Evolutionary conservation across 2,113 vertebrate species (phyloP), one percentile per base, ranked within the genome.

Genomic region (Aythya baeri): DNA sequence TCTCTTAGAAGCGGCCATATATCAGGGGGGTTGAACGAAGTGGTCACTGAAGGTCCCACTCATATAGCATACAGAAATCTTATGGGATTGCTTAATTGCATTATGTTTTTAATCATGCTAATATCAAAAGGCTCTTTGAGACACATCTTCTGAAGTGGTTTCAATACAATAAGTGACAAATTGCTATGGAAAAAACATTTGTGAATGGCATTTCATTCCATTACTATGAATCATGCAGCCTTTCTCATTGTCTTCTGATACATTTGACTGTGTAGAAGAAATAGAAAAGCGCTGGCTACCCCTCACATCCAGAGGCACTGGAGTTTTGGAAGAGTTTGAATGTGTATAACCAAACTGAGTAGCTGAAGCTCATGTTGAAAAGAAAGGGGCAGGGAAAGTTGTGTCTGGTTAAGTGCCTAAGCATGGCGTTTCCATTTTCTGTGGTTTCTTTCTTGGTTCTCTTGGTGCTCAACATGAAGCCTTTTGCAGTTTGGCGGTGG

Each of bases 131-230:
- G 43, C 83, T 93, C 50, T 86, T 86, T 79, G 62, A 94, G 74
- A 90, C 62, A 31, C 49, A 25, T 93, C 83, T 94, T 95, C 83
- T 95, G 74, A 94, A 96, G 93, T 94, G 88, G 93, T 96, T 97
- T 94, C 74, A 95, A 96, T 96, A 96, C 91, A 96, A 91, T 94
- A 95, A 95, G 88, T 73, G 92, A 87, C 81, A 93, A 96, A 97
- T 79, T 85, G n/a, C 63, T 83, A 91, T 89, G 94, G 93, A 94
- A 96, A 96, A 95, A 94, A 68, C 67, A 73, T 92, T 96, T 92
- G 77, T 87, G 77, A 96, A 91, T 82, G 83, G 86, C 67, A 74
- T 96, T 94, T 97, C 50, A 87, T 96, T 96, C 91, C 91, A 52
- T 1, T 25, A 36, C 17, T 36, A 13, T 94, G 94, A 96, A 76